A percentile compares a stretch with the other conserved stretches of the same genome.
Conservation (phyloP, 2,888 invertebrate genomes). For the Elysia crispata region DNA sequence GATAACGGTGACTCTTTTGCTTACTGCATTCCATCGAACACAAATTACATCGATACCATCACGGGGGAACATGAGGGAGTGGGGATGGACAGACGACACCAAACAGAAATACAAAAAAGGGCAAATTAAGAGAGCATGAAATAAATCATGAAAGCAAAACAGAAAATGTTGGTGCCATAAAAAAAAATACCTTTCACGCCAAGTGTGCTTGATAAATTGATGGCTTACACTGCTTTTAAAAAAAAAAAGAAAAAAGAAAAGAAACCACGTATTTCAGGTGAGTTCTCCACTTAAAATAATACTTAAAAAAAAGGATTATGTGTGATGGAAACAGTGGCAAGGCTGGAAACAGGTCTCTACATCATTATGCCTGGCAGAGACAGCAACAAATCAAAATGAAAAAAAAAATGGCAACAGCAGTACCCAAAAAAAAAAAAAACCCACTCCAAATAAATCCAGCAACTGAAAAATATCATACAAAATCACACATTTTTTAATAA, state of each 20-base stretch:
- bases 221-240: too few species aligned
- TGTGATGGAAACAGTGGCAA: too few species aligned
- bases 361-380: neutral
- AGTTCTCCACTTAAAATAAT: too few species aligned
- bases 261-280: too few species aligned
- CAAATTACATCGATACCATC: neutral
- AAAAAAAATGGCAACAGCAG: neutral
- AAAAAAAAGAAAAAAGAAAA: too few species aligned
- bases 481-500: too few species aligned
- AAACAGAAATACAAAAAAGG: conserved; percentile 36
- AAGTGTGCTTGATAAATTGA: too few species aligned
- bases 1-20: conserved; percentile 2
- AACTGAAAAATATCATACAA: too few species aligned
- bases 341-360: neutral
- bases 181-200: too few species aligned
- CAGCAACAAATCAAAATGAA: neutral
- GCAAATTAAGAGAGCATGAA: conserved; percentile 18
- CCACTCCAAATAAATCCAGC: neutral
- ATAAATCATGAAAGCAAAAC: neutral
- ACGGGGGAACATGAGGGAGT: neutral
- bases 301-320: too few species aligned
- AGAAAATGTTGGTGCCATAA: too few species aligned
- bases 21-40: neutral
- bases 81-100: conserved; percentile 27
- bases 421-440: conserved; percentile 9